Evolutionary conservation across 37 sponge, comb jelly and placozoan species (phyloP), one percentile per base, ranked within the genome.

Genomic region (Agelas oroides): DNA sequence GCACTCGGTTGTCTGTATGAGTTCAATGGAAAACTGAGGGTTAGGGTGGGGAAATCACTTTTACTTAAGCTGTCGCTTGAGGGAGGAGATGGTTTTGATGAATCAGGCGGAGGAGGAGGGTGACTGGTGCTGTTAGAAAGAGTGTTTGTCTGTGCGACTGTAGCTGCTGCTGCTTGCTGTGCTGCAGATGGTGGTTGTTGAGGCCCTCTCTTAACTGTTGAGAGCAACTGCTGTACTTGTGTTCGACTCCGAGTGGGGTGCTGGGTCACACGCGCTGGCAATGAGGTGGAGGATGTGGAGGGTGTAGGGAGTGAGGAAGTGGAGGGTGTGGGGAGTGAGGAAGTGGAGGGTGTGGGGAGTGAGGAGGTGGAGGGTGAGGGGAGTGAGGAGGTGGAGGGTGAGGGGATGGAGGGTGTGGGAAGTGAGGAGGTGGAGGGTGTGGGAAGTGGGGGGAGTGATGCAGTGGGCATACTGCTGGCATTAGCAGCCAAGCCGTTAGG

Each of bases 401-500:
- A 2, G 59, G 70, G 24, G 31, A 5, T 12, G 21, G 76, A 40
- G 25, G 1, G 70, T 2, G 63, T 25, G 30, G 35, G 62, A 21
- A 53, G 14, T n/a, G 59, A 14, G 54, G 68, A 36, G 56, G 77
- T 37, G 21, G 31, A 61, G 5, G 27, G n/a, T n/a, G n/a, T n/a
- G n/a, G n/a, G 3, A 23, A 2, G 23, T 19, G 28, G 34, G n/a
- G 68, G 53, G 56, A 77, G 20, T 1, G 31, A 27, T 36, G 27
- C 46, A 46, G 46, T 12, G 36, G 21, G 5, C 3, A 58, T 31
- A 6, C 2, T 24, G 59, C 62, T 23, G 78, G 63, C 20, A 17
- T 1, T 8, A 33, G 62, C 5, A 77, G 16, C 57, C 76, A 75
- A 53, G 6, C 83, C 89, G 73, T 83, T 83, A 21, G 71, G 75